Base-by-base conservation (phyloP, 2,113 vertebrate genomes). In the Nycticebus coucang region DNA sequence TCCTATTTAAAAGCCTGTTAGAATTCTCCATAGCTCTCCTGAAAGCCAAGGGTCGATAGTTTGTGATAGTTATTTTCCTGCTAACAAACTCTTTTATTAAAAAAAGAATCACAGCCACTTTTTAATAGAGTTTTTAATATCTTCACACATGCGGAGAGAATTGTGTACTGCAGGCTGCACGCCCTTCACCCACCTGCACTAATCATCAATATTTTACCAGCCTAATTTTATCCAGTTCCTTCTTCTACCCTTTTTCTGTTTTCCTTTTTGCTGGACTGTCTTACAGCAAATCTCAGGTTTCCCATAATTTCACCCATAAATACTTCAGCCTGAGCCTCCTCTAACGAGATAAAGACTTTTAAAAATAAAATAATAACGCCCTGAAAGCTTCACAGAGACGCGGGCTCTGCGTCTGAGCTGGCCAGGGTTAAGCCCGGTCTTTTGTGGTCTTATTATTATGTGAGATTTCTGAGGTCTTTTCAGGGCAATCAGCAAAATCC, bases 291-390 rank as follows among this genome's bases (percentile, higher is more conserved):
- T 66, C 93, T 96, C 79, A 80, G 22, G 92, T 89, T 97, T 91
- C 87, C 75, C 72, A 55, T 93, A 93, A 94, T 87, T 89, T 75
- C 22, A 59, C 71, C 41, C 28, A 14, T 91, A 96, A 95, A 91
- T 79, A 92, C 93, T 91, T 95, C 94, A 93, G 87, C 50, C 55
- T 69, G 75, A 91, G 59, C 89, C 59, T 91, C 86, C 53, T 93
- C 83, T 94, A 93, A 90, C 17, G 86, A 91, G 82, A 75, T 89
- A 88, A 96, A 97, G 86, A 93, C 50, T 80, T 88, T 92, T 83
- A 26, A 94, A 95, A 89, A 68, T 71, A 60, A n/a, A 57, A 64
- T 66, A 35, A 75, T 62, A 79, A 66, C 83, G 35, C 57, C 45
- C 72, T 85, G 55, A 84, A 37, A 78, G 11, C n/a, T 37, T 86